These are phyloP conservation scores for Pandemis heparana DNA, from an alignment of 2,888 invertebrate genomes.

Conservation along the genomic window DNA sequence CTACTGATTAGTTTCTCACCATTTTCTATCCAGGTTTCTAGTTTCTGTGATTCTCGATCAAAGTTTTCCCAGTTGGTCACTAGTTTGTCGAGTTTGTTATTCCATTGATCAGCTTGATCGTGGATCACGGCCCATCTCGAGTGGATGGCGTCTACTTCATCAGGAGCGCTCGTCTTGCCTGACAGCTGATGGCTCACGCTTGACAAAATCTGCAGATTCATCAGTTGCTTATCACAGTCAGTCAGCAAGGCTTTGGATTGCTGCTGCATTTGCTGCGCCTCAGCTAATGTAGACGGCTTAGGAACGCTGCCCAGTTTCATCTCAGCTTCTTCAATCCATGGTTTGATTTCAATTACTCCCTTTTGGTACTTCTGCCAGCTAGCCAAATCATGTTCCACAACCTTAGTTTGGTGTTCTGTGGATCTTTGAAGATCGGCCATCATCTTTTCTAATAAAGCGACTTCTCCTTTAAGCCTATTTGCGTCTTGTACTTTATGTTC, in stretches of 20 bases:
- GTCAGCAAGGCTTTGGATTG: constrained; percentile 90
- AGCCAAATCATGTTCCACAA: constrained; percentile 91
- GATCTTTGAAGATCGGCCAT: constrained; percentile 91
- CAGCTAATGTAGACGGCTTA: constrained; percentile 91
- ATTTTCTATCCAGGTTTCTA: constrained; percentile 91
- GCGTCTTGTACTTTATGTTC: constrained; percentile 90
- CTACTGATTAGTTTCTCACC: constrained; percentile 87
- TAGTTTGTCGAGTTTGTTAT: constrained; percentile 91
- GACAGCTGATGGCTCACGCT: constrained; percentile 91
- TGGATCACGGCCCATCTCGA: constrained; percentile 95
- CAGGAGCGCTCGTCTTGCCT: constrained; percentile 91
- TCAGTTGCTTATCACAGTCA: constrained; percentile 92
- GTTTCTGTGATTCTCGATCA: constrained; percentile 90
- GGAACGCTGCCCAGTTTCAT: constrained; percentile 90
- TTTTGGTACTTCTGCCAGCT: constrained; percentile 95
- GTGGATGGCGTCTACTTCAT: constrained; percentile 93
- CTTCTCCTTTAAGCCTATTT: constrained; percentile 90
- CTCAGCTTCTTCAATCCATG: constrained; percentile 96
- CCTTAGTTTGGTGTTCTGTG: constrained; percentile 91
- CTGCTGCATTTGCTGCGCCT: constrained; percentile 92
- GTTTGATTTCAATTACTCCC: constrained; percentile 92
- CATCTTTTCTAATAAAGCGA: constrained; percentile 90
- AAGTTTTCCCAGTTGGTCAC: constrained; percentile 93
- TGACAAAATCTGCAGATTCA: constrained; percentile 90
- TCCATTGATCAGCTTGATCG: constrained; percentile 91